Conservation (phyloP, 2,113 vertebrate species). For the Verasper variegatus region DNA sequence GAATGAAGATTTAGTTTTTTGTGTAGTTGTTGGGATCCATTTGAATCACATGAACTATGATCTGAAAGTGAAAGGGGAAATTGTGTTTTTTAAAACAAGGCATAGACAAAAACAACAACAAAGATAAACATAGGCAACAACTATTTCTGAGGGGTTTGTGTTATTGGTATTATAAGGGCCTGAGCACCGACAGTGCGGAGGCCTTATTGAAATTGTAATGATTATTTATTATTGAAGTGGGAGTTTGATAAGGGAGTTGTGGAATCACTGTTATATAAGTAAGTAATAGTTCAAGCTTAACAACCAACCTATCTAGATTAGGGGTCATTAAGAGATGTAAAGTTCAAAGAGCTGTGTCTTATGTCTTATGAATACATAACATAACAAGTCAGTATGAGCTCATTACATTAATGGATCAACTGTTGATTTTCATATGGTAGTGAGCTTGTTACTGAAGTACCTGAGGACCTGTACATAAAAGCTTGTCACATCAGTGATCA, state of each 20-base stretch:
- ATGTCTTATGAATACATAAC: not conserved
- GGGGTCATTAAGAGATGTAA: constrained; percentile 1
- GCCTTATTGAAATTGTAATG: no score
- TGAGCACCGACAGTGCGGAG: no score
- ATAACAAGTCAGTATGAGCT: no score
- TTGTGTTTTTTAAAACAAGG: not conserved
- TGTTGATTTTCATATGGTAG: no score
- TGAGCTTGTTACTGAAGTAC: not conserved
- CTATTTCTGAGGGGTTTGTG: not conserved
- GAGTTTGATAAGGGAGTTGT: not conserved
- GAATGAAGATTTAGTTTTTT: no score
- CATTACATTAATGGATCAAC: no score
- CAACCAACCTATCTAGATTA: not conserved
- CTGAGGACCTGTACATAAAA: not conserved
- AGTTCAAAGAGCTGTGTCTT: not conserved
- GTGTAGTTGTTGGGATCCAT: no score
- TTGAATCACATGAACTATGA: no score
- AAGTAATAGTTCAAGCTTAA: not conserved
- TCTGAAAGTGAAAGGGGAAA: no score
- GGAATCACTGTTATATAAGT: not conserved
- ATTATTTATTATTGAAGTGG: not conserved
- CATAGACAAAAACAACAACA: not conserved
- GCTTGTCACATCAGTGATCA: no score
- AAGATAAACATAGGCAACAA: not conserved
- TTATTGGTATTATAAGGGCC: not conserved